These are phyloP conservation scores for Macrosoma leucophasiata DNA, from an alignment of 2,888 invertebrate species.

Conservation along the genomic window DNA sequence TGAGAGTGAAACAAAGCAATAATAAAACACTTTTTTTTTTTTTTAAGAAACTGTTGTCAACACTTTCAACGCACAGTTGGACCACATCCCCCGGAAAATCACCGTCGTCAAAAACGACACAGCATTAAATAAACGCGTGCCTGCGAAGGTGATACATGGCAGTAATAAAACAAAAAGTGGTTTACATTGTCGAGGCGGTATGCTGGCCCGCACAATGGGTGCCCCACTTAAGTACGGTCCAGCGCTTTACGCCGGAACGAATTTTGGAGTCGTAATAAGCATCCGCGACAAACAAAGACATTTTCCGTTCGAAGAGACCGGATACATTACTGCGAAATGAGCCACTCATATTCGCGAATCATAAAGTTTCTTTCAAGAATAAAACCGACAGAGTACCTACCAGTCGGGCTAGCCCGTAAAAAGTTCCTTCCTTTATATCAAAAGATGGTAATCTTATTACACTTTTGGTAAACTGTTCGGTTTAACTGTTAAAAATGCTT, in stretches of 20 bases:
- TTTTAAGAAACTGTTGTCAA: too few relatives aligned
- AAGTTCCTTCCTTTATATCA: too few relatives aligned
- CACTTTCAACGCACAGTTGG: too few relatives aligned
- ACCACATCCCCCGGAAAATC: slow-evolving; percentile 24
- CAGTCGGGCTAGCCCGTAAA: too few relatives aligned
- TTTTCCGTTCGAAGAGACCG: slow-evolving; percentile 51
- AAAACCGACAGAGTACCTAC: too few relatives aligned
- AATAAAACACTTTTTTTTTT: too few relatives aligned
- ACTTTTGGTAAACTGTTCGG: too few relatives aligned
- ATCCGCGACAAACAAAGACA: slow-evolving; percentile 63
- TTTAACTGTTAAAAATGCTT: too few relatives aligned
- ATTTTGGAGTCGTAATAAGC: slow-evolving; percentile 62
- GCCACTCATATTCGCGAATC: not conserved
- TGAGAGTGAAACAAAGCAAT: too few relatives aligned
- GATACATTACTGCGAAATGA: slow-evolving; percentile 50
- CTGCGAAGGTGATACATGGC: slow-evolving; percentile 56
- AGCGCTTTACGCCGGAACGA: slow-evolving; percentile 53
- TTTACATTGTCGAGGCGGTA: slow-evolving; percentile 50
- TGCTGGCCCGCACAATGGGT: slow-evolving; percentile 50
- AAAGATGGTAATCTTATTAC: too few relatives aligned
- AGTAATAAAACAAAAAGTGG: slow-evolving; percentile 59
- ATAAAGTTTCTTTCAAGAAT: too few relatives aligned
- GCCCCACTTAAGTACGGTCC: slow-evolving; percentile 62
- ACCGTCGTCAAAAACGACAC: slow-evolving; percentile 28
- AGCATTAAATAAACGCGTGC: slow-evolving; percentile 56